These are phyloP conservation scores for Shargacucullia verbasci DNA, from an alignment of 2,888 invertebrate genomes.

Conservation along the genomic window DNA sequence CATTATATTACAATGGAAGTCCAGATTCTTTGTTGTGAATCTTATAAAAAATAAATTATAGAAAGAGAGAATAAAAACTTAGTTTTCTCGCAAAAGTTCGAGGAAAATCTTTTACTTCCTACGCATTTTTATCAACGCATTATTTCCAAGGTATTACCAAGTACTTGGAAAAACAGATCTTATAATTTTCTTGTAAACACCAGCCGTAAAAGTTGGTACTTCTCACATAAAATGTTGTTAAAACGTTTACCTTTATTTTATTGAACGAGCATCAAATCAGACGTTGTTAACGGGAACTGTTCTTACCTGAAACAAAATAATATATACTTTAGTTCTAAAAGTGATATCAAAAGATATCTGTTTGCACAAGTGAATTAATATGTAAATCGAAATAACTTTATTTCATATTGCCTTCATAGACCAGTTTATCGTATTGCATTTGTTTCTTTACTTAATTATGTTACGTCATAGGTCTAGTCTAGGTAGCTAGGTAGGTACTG, in stretches of 20 bases:
- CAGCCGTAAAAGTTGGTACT: constrained; percentile 27
- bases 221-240: constrained; percentile 34
- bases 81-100: too few species aligned
- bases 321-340: neutral
- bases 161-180: constrained; percentile 12
- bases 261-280: constrained; percentile 30
- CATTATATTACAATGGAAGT: too few species aligned
- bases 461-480: too few species aligned
- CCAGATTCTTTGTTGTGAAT: too few species aligned
- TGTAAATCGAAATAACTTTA: neutral
- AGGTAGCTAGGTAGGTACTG: too few species aligned
- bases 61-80: too few species aligned
- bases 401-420: neutral
- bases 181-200: constrained; percentile 27
- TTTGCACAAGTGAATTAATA: constrained; percentile 1
- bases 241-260: constrained; percentile 51
- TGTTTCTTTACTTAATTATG: too few species aligned
- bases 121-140: too few species aligned
- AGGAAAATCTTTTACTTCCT: too few species aligned
- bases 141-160: constrained; percentile 18
- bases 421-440: neutral
- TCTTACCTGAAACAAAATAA: constrained; percentile 54
- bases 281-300: neutral
- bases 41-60: too few species aligned
- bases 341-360: neutral